Conservation (phyloP, 1,140 invertebrate genomes). For the Phymorhynchus buccinoides region DNA sequence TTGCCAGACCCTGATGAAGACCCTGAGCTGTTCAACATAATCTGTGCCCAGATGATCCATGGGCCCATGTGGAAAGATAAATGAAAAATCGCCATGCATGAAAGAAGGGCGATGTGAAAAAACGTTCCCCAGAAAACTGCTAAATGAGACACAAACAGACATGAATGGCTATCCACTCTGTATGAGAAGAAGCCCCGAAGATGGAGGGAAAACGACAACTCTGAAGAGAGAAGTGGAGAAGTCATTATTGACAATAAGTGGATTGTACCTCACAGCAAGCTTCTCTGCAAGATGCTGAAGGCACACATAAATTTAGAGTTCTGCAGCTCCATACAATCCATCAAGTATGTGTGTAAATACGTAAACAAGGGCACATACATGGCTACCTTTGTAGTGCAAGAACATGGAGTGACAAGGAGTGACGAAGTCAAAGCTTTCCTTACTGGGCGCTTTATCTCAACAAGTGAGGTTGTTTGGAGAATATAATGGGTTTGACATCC, state of each 20-base stretch:
- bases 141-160: not conserved
- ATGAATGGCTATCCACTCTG: constrained; percentile 73
- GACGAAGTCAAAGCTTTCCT: constrained; percentile 40
- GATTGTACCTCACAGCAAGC: constrained; percentile 52
- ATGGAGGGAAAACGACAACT: constrained; percentile 25
- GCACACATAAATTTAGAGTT: constrained; percentile 55
- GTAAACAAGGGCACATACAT: constrained; percentile 43
- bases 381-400: constrained; percentile 42
- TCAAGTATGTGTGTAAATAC: constrained; percentile 54
- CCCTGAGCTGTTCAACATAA: not conserved
- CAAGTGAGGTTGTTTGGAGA: constrained; percentile 62
- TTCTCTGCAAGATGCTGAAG: constrained; percentile 39
- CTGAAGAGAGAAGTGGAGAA: constrained; percentile 21
- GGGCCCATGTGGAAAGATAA: not conserved
- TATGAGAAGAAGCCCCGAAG: constrained; percentile 47
- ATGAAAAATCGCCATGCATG: not conserved
- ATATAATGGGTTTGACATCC: constrained; percentile 62
- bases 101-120: not conserved
- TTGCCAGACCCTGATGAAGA: not conserved
- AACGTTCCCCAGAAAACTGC: not conserved
- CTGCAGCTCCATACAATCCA: constrained; percentile 46
- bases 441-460: constrained; percentile 56
- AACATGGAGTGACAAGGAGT: constrained; percentile 24
- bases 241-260: constrained; percentile 45
- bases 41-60: not conserved